These are phyloP conservation scores for Portevinia maculata DNA, from an alignment of 2,888 invertebrate genomes.

Conservation along the genomic window DNA sequence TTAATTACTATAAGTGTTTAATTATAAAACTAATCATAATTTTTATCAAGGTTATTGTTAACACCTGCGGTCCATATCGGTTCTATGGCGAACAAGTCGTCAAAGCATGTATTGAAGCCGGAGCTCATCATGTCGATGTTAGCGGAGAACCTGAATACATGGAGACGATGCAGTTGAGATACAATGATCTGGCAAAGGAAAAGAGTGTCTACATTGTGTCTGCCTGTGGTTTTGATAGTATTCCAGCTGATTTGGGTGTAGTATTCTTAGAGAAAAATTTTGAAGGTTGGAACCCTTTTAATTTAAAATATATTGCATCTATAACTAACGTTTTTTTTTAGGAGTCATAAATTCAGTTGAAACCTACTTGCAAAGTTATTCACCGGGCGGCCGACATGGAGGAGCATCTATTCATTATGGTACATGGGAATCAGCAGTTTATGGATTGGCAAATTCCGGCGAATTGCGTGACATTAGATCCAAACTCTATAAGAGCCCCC, in stretches of 20 bases:
- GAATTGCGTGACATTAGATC: conserved; percentile 87
- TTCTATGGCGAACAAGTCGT: conserved; percentile 96
- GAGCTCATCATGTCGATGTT: conserved; percentile 95
- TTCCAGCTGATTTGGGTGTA: conserved; percentile 94
- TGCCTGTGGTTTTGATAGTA: conserved; percentile 96
- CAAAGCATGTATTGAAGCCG: conserved; percentile 91
- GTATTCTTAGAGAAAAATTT: conserved; percentile 91
- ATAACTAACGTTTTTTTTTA: conserved; percentile 68
- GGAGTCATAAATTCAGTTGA: conserved; percentile 90
- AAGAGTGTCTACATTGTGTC: conserved; percentile 94
- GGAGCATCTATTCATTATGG: conserved; percentile 89
- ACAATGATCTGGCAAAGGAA: conserved; percentile 88
- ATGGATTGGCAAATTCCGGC: conserved; percentile 87
- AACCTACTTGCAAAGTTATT: conserved; percentile 85
- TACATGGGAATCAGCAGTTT: conserved; percentile 94
- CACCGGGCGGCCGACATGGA: conserved; percentile 76
- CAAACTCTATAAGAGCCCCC: conserved; percentile 86
- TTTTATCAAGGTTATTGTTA: conserved; percentile 85
- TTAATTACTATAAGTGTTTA: too few relatives aligned
- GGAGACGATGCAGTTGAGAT: conserved; percentile 92
- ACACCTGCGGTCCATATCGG: conserved; percentile 95
- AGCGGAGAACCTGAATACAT: conserved; percentile 96
- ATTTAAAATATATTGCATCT: neutral
- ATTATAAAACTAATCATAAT: neutral
- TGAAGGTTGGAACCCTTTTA: conserved; percentile 83